Percentiles rank a stretch among this genome's conserved stretches.
phyloP scores from a whole-genome alignment of 2,888 invertebrate species.

The Junonia oenone region DNA sequence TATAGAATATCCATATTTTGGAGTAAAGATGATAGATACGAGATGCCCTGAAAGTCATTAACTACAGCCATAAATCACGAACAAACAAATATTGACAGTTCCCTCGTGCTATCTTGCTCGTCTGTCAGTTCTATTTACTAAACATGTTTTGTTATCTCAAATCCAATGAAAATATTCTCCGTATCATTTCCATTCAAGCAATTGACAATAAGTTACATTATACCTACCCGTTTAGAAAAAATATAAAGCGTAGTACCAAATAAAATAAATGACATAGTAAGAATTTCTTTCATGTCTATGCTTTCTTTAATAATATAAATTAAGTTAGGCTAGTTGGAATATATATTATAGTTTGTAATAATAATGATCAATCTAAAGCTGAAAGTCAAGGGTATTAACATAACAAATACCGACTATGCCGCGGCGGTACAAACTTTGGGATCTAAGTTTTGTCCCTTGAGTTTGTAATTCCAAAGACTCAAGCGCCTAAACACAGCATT shows the following conservation, averaged over 20 bases:
- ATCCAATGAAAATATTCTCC: background rate
- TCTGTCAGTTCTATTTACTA: background rate
- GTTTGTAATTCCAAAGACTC: background rate
- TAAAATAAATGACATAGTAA: too few relatives aligned
- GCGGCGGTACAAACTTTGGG: too few relatives aligned
- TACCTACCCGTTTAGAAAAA: too few relatives aligned
- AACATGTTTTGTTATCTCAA: background rate
- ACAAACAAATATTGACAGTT: slow-evolving; percentile 11
- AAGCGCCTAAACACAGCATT: background rate
- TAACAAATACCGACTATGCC: too few relatives aligned
- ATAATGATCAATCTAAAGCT: too few relatives aligned
- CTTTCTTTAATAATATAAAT: too few relatives aligned
- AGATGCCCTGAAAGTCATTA: slow-evolving; percentile 6
- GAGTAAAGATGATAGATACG: background rate
- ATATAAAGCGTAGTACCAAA: too few relatives aligned
- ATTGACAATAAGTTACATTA: background rate
- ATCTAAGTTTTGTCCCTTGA: background rate
- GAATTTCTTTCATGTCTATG: too few relatives aligned
- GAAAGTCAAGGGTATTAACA: background rate
- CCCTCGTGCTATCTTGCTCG: slow-evolving; percentile 6
- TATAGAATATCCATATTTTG: background rate
- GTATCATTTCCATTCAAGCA: background rate
- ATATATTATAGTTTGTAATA: too few relatives aligned
- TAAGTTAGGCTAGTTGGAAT: too few relatives aligned
- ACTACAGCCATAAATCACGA: slow-evolving; percentile 10